Base-by-base conservation (phyloP, 2,888 invertebrate genomes). In the Limnephilus auricula region DNA sequence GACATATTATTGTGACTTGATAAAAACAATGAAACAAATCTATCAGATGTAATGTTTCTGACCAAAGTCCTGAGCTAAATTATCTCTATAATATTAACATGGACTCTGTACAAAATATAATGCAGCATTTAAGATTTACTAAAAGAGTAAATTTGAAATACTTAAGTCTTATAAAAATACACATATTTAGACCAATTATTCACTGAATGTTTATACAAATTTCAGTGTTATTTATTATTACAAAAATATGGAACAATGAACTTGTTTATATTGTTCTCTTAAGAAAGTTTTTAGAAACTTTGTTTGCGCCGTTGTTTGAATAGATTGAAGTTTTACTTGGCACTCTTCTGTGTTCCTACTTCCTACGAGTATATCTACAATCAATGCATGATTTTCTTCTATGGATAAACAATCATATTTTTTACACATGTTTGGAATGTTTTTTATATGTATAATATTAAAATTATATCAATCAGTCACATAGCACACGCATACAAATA, bases 131-230 rank as follows among this genome's bases (percentile, higher is more conserved):
- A 85, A 85, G 30, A 30, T 40, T 40, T 40, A 85, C 30, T 85
- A 40, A 40, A 30, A 85, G 30, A 31, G 34, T 15, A 89, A 89
- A 85, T 85, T 37, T 79, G 40, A 85, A 65, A 90, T 90, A 85
- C 78, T 86, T 90, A 83, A 92, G 89, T 90, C 90, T 89, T 92
- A 92, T 90, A 91, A 92, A 92, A 92, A 91, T 92, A 91, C 91
- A 90, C 83, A 80, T 89, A 92, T 89, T 91, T 87, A 84, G 87
- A 90, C 90, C 83, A 65, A 89, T 87, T 87, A 84, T 40, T 87
- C n/a, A 45, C 80, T 85, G 65, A 83, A 79, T 80, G 87, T 87
- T 79, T 87, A 87, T 90, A 84, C 84, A 85, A 90, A 85, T 79
- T 79, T 88, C 79, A 80, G 65, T 91, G 80, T 91, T n/a, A n/a